Base-by-base conservation (phyloP, 1,140 invertebrate species). In the Drosophila tani region DNA sequence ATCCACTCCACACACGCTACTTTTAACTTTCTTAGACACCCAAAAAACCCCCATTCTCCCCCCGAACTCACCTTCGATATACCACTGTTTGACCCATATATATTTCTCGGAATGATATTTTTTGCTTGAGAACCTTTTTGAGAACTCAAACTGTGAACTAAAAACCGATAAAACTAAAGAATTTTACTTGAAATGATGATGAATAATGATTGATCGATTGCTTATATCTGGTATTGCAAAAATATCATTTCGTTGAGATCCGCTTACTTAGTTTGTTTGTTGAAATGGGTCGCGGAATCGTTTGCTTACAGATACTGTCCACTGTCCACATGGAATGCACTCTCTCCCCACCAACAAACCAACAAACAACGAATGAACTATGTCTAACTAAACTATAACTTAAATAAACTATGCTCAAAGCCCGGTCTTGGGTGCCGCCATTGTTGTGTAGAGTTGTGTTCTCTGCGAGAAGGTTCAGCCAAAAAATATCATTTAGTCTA, bases 41-140 rank as follows among this genome's bases (percentile, higher is more conserved):
- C 19, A 29, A 12, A 19, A 19, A 41, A 5, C 24, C 15, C 32
- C 56, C 47, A 60, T 63, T 43, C 17, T 35, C 40, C 51, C 51
- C 58, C 19, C 65, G 9, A 58, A 35, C 64, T 68, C 53, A 50
- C 57, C 77, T 60, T 62, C 79, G 53, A 71, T 50, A 79, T 65
- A 60, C 21, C 24, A 81, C 70, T 84, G 57, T 81, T 91, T 82
- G 78, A 87, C 81, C 83, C 81, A 91, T 21, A 56, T 29, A 53
- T 38, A 21, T 91, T 91, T 88, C 77, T 90, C 91, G 91, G 86
- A 92, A 92, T 92, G 91, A 92, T 92, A 92, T 92, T 92, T 92
- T 92, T 91, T 84, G 88, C 79, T 80, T 66, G 67, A 79, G 82
- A 88, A 91, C 81, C 88, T 91, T 85, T 88, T 88, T 90, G 55